phyloP scores from a whole-genome alignment of 2,888 invertebrate species.

The Dichetophora obliterata region DNA sequence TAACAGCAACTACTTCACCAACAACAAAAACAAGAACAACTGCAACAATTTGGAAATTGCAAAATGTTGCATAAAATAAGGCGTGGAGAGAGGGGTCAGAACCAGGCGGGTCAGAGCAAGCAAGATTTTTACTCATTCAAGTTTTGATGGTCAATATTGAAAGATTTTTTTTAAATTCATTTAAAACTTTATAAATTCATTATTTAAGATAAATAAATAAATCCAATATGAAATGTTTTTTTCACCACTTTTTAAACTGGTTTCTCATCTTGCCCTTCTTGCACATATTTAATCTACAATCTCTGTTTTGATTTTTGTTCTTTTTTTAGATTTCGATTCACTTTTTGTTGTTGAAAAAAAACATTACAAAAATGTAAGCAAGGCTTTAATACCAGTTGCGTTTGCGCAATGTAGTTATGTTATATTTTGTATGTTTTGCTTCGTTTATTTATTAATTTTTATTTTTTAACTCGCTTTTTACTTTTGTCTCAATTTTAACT shows the following conservation, averaged over 20 bases:
- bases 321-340: not conserved
- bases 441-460: not conserved
- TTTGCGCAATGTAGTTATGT: conserved; percentile 3
- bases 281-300: not conserved
- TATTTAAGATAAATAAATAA: not conserved
- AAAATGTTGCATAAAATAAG: conserved; percentile 15
- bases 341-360: not conserved
- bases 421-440: not conserved
- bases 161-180: not conserved
- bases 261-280: not conserved
- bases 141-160: not conserved
- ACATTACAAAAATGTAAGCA: not conserved
- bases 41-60: not conserved
- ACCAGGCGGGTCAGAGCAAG: not conserved
- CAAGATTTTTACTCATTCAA: not conserved
- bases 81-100: not conserved
- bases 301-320: not conserved
- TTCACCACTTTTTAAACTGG: too few species aligned
- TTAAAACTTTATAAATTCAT: not conserved
- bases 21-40: not conserved
- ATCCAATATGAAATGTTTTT: too few species aligned
- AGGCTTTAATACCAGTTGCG: not conserved
- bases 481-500: not conserved
- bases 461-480: not conserved
- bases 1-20: not conserved